These are phyloP conservation scores for Rhizoglyphus robini DNA, from an alignment of 1,140 invertebrate genomes.

Conservation along the genomic window DNA sequence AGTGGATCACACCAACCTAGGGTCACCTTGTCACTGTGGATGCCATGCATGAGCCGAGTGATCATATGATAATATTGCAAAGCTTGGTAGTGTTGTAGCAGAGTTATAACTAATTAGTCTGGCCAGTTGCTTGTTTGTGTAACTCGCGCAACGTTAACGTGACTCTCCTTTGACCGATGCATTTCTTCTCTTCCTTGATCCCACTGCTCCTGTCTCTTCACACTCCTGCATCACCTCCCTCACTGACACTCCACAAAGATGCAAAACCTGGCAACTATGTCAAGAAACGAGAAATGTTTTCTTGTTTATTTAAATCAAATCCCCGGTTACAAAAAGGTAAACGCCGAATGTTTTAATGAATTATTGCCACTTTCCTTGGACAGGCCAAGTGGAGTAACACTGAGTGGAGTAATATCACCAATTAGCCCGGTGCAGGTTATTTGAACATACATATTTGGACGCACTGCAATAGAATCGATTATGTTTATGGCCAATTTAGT, in stretches of 20 bases:
- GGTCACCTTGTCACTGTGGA: no score
- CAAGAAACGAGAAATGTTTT: neutral
- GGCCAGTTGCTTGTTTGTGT: no score
- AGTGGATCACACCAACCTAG: no score
- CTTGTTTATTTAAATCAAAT: conserved; percentile 20
- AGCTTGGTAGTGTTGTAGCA: no score
- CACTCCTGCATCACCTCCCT: conserved; percentile 7
- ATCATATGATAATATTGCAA: no score
- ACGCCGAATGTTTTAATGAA: neutral
- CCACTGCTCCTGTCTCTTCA: neutral
- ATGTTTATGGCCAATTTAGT: no score
- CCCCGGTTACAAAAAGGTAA: conserved; percentile 16
- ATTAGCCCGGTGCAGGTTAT: neutral
- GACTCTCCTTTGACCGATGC: no score
- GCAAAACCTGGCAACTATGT: conserved; percentile 14
- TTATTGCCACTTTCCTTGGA: neutral
- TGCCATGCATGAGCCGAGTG: no score
- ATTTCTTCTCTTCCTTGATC: conserved; percentile 4
- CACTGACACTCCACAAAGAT: conserved; percentile 16
- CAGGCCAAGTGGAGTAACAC: neutral
- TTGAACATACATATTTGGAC: neutral
- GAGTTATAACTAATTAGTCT: no score
- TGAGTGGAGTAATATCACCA: neutral
- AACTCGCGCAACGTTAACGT: no score
- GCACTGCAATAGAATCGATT: neutral